These are phyloP conservation scores for Macrosiphum euphorbiae DNA, from an alignment of 2,888 invertebrate species.

Conservation along the genomic window DNA sequence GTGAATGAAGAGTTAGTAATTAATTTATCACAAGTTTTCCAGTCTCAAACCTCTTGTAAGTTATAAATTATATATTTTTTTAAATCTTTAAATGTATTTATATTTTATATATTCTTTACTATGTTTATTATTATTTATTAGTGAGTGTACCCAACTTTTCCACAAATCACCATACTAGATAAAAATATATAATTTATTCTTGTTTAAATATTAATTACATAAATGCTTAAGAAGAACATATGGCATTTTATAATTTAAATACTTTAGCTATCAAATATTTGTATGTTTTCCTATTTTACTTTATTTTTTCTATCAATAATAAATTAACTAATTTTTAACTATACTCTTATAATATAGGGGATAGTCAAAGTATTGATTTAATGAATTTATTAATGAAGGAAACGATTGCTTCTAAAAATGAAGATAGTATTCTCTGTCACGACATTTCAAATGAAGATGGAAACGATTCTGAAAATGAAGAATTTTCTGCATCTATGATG, in stretches of 20 bases:
- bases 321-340: not conserved
- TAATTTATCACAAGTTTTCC: slow-evolving; percentile 53
- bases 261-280: not conserved
- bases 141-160: not conserved
- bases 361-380: slow-evolving; percentile 61
- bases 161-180: not conserved
- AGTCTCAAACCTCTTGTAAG: slow-evolving; percentile 50
- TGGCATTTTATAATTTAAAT: no score
- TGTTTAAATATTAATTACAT: not conserved
- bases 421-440: slow-evolving; percentile 46
- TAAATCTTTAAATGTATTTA: not conserved
- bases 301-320: not conserved
- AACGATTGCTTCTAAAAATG: slow-evolving; percentile 22
- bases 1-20: slow-evolving; percentile 55
- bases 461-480: slow-evolving; percentile 51
- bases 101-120: not conserved
- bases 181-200: not conserved
- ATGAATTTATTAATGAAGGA: slow-evolving; percentile 62
- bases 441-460: slow-evolving; percentile 47
- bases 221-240: not conserved
- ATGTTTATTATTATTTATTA: not conserved
- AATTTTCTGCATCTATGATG: slow-evolving; percentile 51
- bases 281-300: not conserved
- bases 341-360: slow-evolving; percentile 43
- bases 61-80: slow-evolving; percentile 18